Base-by-base conservation (phyloP, 2,113 vertebrate species). In the Oreocharis arfaki region DNA sequence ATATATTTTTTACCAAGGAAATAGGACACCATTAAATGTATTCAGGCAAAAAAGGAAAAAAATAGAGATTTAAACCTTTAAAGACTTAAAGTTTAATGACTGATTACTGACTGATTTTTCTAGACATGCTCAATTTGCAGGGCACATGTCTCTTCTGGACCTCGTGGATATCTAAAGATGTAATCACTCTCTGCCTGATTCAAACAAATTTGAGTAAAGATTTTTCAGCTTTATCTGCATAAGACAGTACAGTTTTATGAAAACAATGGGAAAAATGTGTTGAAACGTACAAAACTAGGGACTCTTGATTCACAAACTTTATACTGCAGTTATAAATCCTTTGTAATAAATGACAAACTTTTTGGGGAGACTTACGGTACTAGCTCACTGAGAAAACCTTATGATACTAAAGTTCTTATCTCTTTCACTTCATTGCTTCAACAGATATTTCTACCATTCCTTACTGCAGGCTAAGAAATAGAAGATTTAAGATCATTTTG, bases 351-450 rank as follows among this genome's bases (percentile, higher is more conserved):
- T 44, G 91, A 79, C 18, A 78, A 78, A 90, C 46, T 63, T 76
- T 71, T 33, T 0, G 4, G 42, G n/a, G 52, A 91, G 65, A 70
- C 26, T 76, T 79, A 90, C 30, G n/a, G 74, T 57, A 81, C 35
- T 84, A 87, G 53, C 47, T 96, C 80, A 93, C 42, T 50, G 30
- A 96, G 75, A 57, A 96, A 95, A 94, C 35, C 77, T 94, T 95
- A 70, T 52, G 52, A 57, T 80, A 67, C 52, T 79, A 42, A 60
- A 55, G 44, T 94, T 96, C 60, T 94, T 85, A 93, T 73, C 70
- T 87, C 42, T 59, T 96, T 69, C 74, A 19, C 33, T 71, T 52
- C 68, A 52, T 73, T 85, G 27, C 91, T 86, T 95, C 61, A 89
- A 46, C 52, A 90, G 94, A 61, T 90, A 86, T 65, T 50, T 91